A percentile compares a stretch with the other conserved stretches of the same genome.
Evolutionary conservation across 1,140 invertebrate species (phyloP).

Genomic region (Hylaeus volcanicus): DNA sequence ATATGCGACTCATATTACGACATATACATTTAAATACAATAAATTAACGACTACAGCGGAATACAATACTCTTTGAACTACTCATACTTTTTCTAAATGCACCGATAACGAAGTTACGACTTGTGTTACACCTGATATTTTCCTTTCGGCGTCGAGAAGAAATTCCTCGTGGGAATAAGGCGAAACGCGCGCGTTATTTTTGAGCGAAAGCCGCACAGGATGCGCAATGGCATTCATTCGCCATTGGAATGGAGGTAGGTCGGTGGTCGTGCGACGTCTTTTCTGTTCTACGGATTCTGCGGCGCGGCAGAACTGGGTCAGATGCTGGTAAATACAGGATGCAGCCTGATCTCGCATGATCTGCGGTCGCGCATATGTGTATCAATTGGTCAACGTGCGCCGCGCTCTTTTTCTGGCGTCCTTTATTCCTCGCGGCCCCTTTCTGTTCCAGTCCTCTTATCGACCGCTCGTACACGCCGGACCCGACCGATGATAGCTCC

Average conservation of each 20-base stretch:
- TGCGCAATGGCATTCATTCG: background rate
- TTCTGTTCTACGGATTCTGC: background rate
- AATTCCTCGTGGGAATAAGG: slow-evolving; percentile 1
- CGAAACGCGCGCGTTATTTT: background rate
- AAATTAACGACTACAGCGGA: too few relatives aligned
- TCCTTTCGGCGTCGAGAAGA: background rate
- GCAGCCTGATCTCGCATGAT: slow-evolving; percentile 36
- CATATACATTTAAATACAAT: too few relatives aligned
- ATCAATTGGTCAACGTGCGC: slow-evolving; percentile 32
- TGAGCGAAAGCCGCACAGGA: background rate
- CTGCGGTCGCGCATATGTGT: slow-evolving; percentile 70
- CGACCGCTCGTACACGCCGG: background rate
- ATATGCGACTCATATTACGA: too few relatives aligned
- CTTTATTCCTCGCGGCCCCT: background rate
- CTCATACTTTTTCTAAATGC: too few relatives aligned
- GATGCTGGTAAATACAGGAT: slow-evolving; percentile 43
- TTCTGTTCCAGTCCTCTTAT: slow-evolving; percentile 17
- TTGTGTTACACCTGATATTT: too few relatives aligned
- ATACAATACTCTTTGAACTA: too few relatives aligned
- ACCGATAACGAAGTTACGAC: too few relatives aligned
- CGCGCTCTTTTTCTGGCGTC: slow-evolving; percentile 10
- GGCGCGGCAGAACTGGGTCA: slow-evolving; percentile 63
- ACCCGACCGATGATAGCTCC: background rate
- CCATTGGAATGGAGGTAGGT: background rate
- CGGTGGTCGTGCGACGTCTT: background rate